A percentile compares a stretch with the other conserved stretches of the same genome.
These are phyloP conservation scores for silkworm (Bombyx mori) DNA, from an alignment of 1,140 invertebrate genomes.

Conservation along the genomic window ASM3026992v2 NC_085133.1:4511501-4512000, in stretches of 20 bases:
- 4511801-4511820: constrained; percentile 36
- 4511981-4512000: too few species aligned
- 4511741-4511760: constrained; percentile 42
- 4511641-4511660: constrained; percentile 1
- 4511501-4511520: too few species aligned
- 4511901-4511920: not conserved
- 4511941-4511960: not conserved
- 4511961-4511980: too few species aligned
- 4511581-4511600: constrained; percentile 45
- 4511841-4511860: constrained; percentile 9
- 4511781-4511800: constrained; percentile 38
- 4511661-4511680: not conserved
- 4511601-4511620: constrained; percentile 54
- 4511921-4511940: not conserved
- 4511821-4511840: constrained; percentile 53
- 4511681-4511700: constrained; percentile 52
- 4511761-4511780: constrained; percentile 33
- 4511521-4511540: constrained; percentile 26
- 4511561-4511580: constrained; percentile 40
- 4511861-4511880: too few species aligned
- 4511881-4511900: too few species aligned
- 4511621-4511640: constrained; percentile 26
- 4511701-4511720: constrained; percentile 58
- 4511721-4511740: constrained; percentile 42
- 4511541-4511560: constrained; percentile 53